These are phyloP conservation scores for Papilio machaon DNA, from an alignment of 1,140 invertebrate genomes.

Conservation along the genomic window DNA sequence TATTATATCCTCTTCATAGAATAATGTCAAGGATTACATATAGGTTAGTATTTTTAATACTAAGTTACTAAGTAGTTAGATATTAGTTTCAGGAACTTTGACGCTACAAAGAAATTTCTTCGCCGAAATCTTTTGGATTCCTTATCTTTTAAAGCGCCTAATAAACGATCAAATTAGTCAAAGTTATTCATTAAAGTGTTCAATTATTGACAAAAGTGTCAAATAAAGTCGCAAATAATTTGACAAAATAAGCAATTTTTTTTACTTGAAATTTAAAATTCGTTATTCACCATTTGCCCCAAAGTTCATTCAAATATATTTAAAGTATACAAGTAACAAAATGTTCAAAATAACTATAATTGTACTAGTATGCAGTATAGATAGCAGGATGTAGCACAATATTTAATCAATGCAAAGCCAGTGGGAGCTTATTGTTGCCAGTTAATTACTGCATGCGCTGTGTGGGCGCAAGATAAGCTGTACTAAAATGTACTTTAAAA, in stretches of 20 bases:
- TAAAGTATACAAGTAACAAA: too few relatives aligned
- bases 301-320: too few relatives aligned
- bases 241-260: too few relatives aligned
- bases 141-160: background rate
- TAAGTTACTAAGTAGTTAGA: background rate
- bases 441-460: constrained; percentile 8
- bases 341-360: background rate
- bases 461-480: background rate
- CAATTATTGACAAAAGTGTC: too few relatives aligned
- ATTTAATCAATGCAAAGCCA: background rate
- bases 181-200: too few relatives aligned
- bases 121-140: background rate
- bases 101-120: too few relatives aligned
- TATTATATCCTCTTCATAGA: background rate
- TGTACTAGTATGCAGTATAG: background rate
- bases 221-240: too few relatives aligned
- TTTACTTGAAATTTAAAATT: too few relatives aligned
- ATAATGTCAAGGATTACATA: background rate
- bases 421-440: background rate
- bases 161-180: background rate
- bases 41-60: background rate
- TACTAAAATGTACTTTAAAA: background rate
- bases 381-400: background rate
- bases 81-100: background rate
- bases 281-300: too few relatives aligned